Conservation (phyloP, 2,888 invertebrate genomes). For the Chrysina gloriosa region DNA sequence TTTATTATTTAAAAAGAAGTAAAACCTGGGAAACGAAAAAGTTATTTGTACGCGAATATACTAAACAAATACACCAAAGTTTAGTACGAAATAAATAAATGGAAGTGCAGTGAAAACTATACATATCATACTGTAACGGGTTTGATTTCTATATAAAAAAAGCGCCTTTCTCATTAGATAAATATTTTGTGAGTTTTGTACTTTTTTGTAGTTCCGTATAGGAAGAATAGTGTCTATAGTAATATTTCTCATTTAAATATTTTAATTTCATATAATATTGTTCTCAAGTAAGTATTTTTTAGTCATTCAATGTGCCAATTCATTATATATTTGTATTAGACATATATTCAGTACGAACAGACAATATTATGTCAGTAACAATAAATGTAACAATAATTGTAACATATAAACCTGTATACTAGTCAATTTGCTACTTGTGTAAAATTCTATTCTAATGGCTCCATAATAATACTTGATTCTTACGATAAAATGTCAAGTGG, state of each 20-base stretch:
- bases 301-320: constrained; percentile 53
- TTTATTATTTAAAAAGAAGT: constrained; percentile 2
- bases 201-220: no score
- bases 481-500: no score
- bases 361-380: constrained; percentile 58
- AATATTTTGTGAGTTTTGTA: constrained; percentile 1
- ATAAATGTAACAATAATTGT: constrained; percentile 57
- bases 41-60: not conserved
- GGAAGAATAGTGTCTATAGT: no score
- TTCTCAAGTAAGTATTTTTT: not conserved
- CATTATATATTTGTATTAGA: constrained; percentile 46
- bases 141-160: constrained; percentile 15
- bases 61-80: not conserved
- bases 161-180: constrained; percentile 7
- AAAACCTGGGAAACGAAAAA: not conserved
- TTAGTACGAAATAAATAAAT: not conserved
- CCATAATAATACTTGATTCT: no score
- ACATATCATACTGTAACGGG: constrained; percentile 36
- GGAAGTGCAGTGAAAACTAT: constrained; percentile 15
- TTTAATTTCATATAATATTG: not conserved
- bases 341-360: constrained; percentile 51
- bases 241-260: no score
- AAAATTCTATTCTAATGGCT: no score
- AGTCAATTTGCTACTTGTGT: constrained; percentile 16
- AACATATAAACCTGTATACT: constrained; percentile 41